Evolutionary conservation across 1,140 invertebrate species (phyloP), one percentile per base, ranked within the genome.

Genomic region (Aporrectodea caliginosa): DNA sequence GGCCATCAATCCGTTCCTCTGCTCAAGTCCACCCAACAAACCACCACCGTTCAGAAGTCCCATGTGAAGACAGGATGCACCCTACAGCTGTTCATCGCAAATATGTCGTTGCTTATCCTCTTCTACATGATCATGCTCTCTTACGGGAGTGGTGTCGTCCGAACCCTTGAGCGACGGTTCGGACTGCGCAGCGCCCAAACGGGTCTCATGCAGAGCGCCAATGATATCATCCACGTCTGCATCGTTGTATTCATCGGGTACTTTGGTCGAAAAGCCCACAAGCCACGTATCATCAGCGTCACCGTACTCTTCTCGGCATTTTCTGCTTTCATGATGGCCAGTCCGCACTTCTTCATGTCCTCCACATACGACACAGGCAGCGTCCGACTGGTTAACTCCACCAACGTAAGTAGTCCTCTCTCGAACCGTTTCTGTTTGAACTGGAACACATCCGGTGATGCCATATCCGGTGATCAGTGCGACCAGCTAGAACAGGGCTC

Each of bases 161-260:
- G 78, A 29, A 79, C 78, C 6, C 22, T 79, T 34, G 78, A 79
- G 69, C 35, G 74, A 35, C 72, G 73, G 1, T 79, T 79, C 79
- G 85, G 85, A 31, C 84, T 87, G 34, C 82, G 81, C 69, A 85
- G 84, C 69, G 73, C 83, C 14, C 80, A 86, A n/a, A 83, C 80
- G 31, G 85, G 85, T 6, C 81, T 86, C 43, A 35, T 87, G 0
- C 79, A 86, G 79, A 84, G 83, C 74, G 84, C 84, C 74, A 85
- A 87, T 78, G 86, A 87, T 73, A 82, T 86, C 1, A 84, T 84
- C 29, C 85, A 82, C 79, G 81, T 87, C 2, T 29, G 81, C 2
- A 82, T 83, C 35, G 85, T 83, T 0, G 79, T 86, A 0, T 80
- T 85, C 69, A 81, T 84, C 71, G 83, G 84, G 30, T 83, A 85